phyloP scores from a whole-genome alignment of 2,113 vertebrate species.

The Mellivora capensis region DNA sequence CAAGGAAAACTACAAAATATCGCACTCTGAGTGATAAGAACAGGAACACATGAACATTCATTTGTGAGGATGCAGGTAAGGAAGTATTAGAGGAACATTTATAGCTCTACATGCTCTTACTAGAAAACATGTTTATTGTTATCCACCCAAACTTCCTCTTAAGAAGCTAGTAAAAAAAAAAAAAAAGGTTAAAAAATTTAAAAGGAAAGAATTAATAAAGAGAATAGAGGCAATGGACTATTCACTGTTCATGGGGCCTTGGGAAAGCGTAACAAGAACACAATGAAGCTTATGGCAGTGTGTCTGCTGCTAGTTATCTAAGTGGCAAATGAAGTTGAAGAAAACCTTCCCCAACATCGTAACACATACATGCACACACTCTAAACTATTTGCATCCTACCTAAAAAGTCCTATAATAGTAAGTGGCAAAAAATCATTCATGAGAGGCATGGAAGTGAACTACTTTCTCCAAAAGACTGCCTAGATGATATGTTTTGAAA shows the following conservation, averaged over 20 bases:
- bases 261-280: neutral
- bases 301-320: neutral
- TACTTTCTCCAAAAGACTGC: neutral
- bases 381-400: neutral
- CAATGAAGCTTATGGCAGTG: accelerated
- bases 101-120: neutral
- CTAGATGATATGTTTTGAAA: neutral
- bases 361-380: neutral
- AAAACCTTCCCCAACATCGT: accelerated
- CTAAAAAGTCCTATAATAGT: neutral
- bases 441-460: neutral
- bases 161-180: neutral
- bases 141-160: neutral
- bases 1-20: neutral
- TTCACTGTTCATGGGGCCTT: neutral
- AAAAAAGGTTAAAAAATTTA: neutral
- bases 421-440: neutral
- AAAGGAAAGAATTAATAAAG: neutral
- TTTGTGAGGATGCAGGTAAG: neutral
- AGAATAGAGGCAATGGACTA: neutral
- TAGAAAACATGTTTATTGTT: neutral
- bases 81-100: neutral
- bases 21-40: neutral
- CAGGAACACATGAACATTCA: neutral
- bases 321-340: neutral